Evolutionary conservation across 1,140 invertebrate species (phyloP), one percentile per base, ranked within the genome.

Genomic region (Caenorhabditis briggsae): DNA sequence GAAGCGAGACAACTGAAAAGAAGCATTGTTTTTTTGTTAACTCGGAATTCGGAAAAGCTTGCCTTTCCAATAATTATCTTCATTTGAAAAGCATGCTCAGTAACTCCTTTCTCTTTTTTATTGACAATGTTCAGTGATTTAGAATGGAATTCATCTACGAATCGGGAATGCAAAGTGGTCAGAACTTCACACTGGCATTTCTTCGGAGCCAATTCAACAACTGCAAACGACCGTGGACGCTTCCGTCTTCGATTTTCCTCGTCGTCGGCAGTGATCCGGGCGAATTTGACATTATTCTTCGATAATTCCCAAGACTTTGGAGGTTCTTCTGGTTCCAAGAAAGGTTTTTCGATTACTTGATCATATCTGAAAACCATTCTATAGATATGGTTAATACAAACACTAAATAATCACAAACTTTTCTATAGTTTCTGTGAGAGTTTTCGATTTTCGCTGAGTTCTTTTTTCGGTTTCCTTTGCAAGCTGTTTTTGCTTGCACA

Each of bases 41-140:
- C 33, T 33, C 33, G 33, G 33, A 33, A 33, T 33, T 33, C 33
- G 33, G 3, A 33, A 33, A 33, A 33, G 1, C 33, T 33, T 33
- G 50, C 70, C n/a, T 78, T 78, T 20, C n/a, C 46, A 23, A 78
- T 78, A 7, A 78, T 53, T 78, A 25, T 78, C 20, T 78, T 78
- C 70, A 78, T 78, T 78, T 78, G 70, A 78, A 50, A 78, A 2
- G 70, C 70, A 25, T 78, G 70, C n/a, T 78, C 70, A 46, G 70
- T 78, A 12, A 78, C 20, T 20, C 43, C n/a, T 25, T 78, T 12
- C 20, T 25, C 46, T 12, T 23, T 23, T 78, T 50, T 25, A 2
- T 53, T 12, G n/a, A 2, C 11, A n/a, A 14, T 53, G 2, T 78
- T 53, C 0, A 78, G 2, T 2, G 70, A 53, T 53, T 78, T 78